Evolutionary conservation across 2,113 vertebrate species (phyloP).

Genomic region (Scatophagus argus): DNA sequence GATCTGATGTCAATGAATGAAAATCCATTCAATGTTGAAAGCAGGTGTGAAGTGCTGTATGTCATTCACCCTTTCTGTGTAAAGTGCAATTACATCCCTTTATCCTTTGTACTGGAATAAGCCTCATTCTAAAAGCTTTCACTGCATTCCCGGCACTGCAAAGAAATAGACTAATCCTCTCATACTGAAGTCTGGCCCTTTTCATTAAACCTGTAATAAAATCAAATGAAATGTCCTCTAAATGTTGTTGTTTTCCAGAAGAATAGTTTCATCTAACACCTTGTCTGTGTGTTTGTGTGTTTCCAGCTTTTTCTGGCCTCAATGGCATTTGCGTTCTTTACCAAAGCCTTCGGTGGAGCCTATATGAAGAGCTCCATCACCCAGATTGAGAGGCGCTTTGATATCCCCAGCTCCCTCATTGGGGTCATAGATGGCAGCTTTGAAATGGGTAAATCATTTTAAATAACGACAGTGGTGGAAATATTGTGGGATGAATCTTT

Average conservation of each 20-base stretch:
- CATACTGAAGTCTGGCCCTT: neutral
- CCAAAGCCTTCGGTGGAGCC: conserved; percentile 86
- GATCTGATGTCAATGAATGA: neutral
- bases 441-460: conserved; percentile 88
- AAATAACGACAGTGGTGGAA: neutral
- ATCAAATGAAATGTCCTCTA: neutral
- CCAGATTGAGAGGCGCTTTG: conserved; percentile 94
- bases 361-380: conserved; percentile 94
- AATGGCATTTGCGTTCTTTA: conserved; percentile 86
- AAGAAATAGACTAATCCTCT: conserved; percentile 3
- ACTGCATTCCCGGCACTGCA: neutral
- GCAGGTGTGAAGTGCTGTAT: neutral
- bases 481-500: neutral
- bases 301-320: conserved; percentile 89
- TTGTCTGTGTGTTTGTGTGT: conserved; percentile 28
- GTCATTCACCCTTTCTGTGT: neutral
- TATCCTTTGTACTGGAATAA: conserved; percentile 5
- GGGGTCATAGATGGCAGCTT: conserved; percentile 94
- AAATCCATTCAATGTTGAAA: conserved; percentile 3
- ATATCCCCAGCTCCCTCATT: conserved; percentile 87
- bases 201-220: neutral
- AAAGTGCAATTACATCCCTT: conserved; percentile 8
- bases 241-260: neutral
- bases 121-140: neutral
- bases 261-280: neutral